Percentiles rank a stretch among this genome's conserved stretches.
These are phyloP conservation scores for Lepidonotus clava DNA, from an alignment of 2,888 invertebrate species.

Conservation along the genomic window DNA sequence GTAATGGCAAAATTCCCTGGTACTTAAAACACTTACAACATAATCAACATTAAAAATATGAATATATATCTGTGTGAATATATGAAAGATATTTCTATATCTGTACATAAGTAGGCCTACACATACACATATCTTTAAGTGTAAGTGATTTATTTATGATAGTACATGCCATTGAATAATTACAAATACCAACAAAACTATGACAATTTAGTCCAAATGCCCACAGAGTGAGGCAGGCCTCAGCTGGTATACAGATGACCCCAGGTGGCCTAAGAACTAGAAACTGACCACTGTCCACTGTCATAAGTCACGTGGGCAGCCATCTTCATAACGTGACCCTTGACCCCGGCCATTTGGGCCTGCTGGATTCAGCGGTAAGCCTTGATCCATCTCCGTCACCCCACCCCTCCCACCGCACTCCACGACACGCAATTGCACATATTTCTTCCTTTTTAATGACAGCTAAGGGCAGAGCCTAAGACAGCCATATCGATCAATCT, in stretches of 20 bases:
- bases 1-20: too few relatives aligned
- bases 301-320: background rate
- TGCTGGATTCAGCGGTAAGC: background rate
- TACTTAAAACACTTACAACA: too few relatives aligned
- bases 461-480: background rate
- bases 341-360: background rate
- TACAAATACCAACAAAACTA: too few relatives aligned
- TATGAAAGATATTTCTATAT: background rate
- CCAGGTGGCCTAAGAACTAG: background rate
- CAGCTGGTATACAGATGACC: too few relatives aligned
- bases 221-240: too few relatives aligned
- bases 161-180: background rate
- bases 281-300: background rate
- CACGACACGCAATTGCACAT: background rate
- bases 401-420: background rate
- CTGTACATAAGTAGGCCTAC: background rate
- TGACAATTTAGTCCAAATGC: too few relatives aligned
- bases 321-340: background rate
- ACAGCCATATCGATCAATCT: background rate
- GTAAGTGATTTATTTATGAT: background rate
- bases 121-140: background rate
- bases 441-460: background rate
- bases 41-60: too few relatives aligned
- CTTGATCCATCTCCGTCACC: background rate
- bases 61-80: background rate